Conservation (phyloP, 2,888 invertebrate genomes). For the Orchestes rusci region DNA sequence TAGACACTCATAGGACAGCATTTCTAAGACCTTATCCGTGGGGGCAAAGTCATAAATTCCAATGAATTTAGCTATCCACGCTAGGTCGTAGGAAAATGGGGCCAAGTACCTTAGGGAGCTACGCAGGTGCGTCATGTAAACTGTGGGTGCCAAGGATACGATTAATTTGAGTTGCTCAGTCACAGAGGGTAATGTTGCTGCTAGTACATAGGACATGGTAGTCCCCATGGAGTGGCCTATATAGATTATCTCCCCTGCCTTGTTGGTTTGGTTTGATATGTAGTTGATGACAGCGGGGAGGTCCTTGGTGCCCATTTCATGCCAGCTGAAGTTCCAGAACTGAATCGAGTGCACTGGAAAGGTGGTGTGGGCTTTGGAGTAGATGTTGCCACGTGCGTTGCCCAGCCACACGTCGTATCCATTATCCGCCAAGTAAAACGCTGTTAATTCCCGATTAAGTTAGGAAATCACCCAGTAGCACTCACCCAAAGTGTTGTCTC, state of each 20-base stretch:
- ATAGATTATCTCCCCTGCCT: conserved; percentile 45
- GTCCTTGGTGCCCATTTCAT: conserved; percentile 83
- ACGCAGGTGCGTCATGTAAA: neutral
- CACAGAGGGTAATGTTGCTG: conserved; percentile 60
- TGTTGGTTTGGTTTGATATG: conserved; percentile 48
- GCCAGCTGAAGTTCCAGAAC: conserved; percentile 77
- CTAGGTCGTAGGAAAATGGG: neutral
- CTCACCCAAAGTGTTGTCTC: conserved; percentile 53
- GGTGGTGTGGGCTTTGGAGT: conserved; percentile 58
- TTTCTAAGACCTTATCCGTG: conserved; percentile 34
- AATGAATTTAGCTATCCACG: neutral
- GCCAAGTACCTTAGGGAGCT: neutral
- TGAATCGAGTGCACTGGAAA: conserved; percentile 48
- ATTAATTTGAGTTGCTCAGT: conserved; percentile 58
- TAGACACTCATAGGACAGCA: neutral
- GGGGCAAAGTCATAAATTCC: conserved; percentile 60
- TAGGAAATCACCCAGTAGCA: too few species aligned
- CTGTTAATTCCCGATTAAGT: too few species aligned
- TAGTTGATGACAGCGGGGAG: conserved; percentile 79
- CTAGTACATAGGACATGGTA: conserved; percentile 54
- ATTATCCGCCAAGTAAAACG: conserved; percentile 59
- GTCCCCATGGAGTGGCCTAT: neutral
- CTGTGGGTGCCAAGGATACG: conserved; percentile 49
- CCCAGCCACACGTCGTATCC: conserved; percentile 80
- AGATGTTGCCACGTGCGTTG: conserved; percentile 75